Evolutionary conservation across 2,888 invertebrate genomes (phyloP), one percentile per base, ranked within the genome.

Genomic region (Coelopa pilipes): DNA sequence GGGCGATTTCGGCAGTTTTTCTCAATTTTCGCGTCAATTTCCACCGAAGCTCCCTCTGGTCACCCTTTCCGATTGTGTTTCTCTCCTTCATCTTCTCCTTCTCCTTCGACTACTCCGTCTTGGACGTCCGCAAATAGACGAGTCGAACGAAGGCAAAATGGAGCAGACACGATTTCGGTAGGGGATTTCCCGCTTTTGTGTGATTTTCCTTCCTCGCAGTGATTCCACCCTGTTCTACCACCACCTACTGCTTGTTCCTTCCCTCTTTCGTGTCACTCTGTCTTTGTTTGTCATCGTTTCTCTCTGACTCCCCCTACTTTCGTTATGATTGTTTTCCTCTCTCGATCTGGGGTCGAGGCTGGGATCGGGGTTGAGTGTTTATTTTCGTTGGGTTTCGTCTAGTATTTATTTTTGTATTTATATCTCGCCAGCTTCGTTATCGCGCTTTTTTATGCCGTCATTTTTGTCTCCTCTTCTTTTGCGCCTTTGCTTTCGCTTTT

Each of bases 401-500:
- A 17, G 10, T 59, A 21, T 21, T 19, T 59, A 13, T 3, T 59
- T 57, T 17, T 19, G 57, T 59, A 21, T 59, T 59, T 21, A 19
- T 57, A 11, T 57, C 21, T 17, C 19, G 55, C 2, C 57, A 17
- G 19, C 10, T 21, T 10, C 11, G 12, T 21, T 59, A 3, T 3
- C 13, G 13, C 57, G 57, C 13, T 9, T 1, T 17, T 19, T 9
- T 21, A 21, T 59, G 34, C 34, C 57, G 10, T 65, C 65, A 12
- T 65, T 45, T 65, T 65, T 60, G 19, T 24, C 24, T 60, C 24
- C 19, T 65, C 46, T 9, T 65, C 19, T 45, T 65, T 46, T 46
- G 21, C 1, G 34, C 19, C 60, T 65, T 45, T 65, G 19, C 46
- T 63, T n/a, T n/a, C n/a, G 19, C 19, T 55, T 55, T 55, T n/a